Evolutionary conservation across 2,888 invertebrate species (phyloP), one percentile per base, ranked within the genome.

Genomic region (Glyphotaelius pellucidus): DNA sequence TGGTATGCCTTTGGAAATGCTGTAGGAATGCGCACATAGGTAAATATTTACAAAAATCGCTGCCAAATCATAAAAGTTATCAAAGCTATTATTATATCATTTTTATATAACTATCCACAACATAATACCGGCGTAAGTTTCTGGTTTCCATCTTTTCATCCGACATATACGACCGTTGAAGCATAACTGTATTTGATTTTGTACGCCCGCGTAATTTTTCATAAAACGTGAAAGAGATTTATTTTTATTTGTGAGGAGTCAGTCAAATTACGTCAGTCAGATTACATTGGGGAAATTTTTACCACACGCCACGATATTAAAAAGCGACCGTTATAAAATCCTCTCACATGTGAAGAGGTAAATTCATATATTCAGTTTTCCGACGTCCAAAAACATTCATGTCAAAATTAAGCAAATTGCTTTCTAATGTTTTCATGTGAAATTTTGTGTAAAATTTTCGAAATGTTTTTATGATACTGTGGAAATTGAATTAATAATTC

Each of bases 181-280:
- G 7, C 67, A 25, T 67, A 25, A n/a, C 67, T 67, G 67, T n/a
- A n/a, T 67, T 25, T 7, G 25, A n/a, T n/a, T 67, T 67, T 25
- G 15, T 31, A 81, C 81, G 81, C 31, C 81, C 31, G 32, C 81
- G 81, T 81, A 19, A 31, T 81, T 81, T 32, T 81, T 32, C 32
- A 81, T 81, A 32, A 81, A 81, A 81, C 19, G 31, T 81, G 81
- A 81, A 81, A 19, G 81, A 81, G 32, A 81, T 81, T 81, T 81
- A 31, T 32, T 81, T 81, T 81, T 31, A 81, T 81, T 81, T 81
- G 32, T 7, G 32, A 32, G 15, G 19, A 81, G 81, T 81, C 81
- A 81, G 31, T 81, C 81, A 81, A 67, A 67, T 67, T 67, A 67
- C 67, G 9, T 25, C 67, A n/a, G 67, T 9, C 25, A 25, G 67